Base-by-base conservation (phyloP, 1,140 invertebrate genomes). In the Drosophila baimaii region DNA sequence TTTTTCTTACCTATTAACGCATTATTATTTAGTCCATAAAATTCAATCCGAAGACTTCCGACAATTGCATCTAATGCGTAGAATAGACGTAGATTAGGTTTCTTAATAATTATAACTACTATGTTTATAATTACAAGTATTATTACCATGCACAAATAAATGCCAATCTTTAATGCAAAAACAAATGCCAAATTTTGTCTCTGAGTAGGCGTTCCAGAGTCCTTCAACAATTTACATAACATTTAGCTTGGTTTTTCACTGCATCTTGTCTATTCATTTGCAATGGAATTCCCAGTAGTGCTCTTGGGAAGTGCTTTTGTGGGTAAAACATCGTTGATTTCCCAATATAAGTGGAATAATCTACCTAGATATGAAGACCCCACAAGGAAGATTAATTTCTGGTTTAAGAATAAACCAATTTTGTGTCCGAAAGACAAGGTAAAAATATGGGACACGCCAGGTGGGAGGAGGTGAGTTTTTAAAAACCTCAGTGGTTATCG, bases 261-360 rank as follows among this genome's bases (percentile, higher is more conserved):
- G 10, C 12, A 12, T 29, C 12, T 51, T 8, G 4, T n/a, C n/a
- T n/a, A n/a, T n/a, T n/a, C n/a, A n/a, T n/a, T n/a, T n/a, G n/a
- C n/a, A n/a, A 52, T 52, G 49, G 29, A 52, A 9, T 52, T 52
- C 13, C 7, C 49, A 15, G 21, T 52, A 15, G 49, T 52, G 9
- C 29, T 52, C 13, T 8, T 33, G 19, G 49, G 29, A 15, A 17
- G 12, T 15, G 17, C 49, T 9, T 52, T 7, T 2, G 49, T 52
- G 8, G 49, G 49, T 5, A 52, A 52, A 33, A 52, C 49, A 15
- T 52, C 29, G 1, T 5, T 52, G 8, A 52, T 52, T 33, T 52
- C 49, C 29, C 49, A 52, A 21, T 52, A 52, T 5, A 52, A 52
- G 9, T 52, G 49, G 49, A 52, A 52, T 33, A 52, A 52, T 33